These are phyloP conservation scores for Trypoxylus dichotomus DNA, from an alignment of 1,140 invertebrate species.

Conservation along the genomic window DNA sequence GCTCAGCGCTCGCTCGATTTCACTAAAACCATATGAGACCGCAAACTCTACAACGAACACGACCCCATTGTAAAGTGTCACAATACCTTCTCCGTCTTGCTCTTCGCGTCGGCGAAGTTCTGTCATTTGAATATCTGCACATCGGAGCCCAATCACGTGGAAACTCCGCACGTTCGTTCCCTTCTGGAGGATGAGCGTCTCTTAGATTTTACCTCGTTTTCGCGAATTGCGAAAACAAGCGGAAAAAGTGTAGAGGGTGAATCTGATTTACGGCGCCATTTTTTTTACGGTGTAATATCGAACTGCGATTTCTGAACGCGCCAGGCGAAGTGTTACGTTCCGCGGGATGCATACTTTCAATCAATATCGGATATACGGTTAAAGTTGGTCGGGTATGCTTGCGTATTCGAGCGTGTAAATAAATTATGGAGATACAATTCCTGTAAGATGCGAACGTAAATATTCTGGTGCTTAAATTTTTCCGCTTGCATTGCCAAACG, in stretches of 20 bases:
- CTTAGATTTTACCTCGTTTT: slow-evolving; percentile 15
- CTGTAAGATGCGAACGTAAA: too few relatives aligned
- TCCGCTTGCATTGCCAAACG: too few relatives aligned
- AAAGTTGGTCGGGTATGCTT: too few relatives aligned
- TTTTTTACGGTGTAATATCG: not conserved
- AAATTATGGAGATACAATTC: too few relatives aligned
- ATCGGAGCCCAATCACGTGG: slow-evolving; percentile 7
- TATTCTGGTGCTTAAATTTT: too few relatives aligned
- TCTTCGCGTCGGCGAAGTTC: not conserved
- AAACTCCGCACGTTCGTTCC: not conserved
- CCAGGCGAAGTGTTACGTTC: not conserved
- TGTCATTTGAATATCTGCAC: slow-evolving; percentile 24
- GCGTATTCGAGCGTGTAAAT: too few relatives aligned
- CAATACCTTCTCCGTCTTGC: not conserved
- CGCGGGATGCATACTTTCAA: not conserved
- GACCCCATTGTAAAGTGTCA: slow-evolving; percentile 24
- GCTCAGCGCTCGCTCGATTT: slow-evolving; percentile 12
- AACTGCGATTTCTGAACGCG: not conserved
- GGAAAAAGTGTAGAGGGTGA: slow-evolving; percentile 4
- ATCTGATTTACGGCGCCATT: not conserved
- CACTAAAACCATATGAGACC: slow-evolving; percentile 23
- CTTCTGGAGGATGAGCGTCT: not conserved
- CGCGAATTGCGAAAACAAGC: slow-evolving; percentile 17
- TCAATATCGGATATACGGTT: too few relatives aligned
- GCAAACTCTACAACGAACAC: slow-evolving; percentile 12